Base-by-base conservation (phyloP, 64 coral and sea anemone genomes). In the Pocillopora verrucosa region DNA sequence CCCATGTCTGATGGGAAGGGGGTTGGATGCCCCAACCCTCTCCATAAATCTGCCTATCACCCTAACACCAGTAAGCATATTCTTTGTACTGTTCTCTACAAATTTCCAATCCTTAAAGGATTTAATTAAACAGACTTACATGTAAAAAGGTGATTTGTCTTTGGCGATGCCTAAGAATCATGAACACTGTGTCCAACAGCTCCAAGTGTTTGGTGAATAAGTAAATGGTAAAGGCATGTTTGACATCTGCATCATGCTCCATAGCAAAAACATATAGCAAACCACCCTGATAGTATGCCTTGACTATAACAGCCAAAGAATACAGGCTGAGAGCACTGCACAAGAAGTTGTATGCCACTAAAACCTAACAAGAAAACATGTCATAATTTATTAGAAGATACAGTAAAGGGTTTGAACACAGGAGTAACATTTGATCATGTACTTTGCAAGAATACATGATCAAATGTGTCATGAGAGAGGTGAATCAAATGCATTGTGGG, bases 131-230 rank as follows among this genome's bases (percentile, higher is more conserved):
- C 20, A 70, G 65, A 80, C 97, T 93, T 89, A 99, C 97, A 87
- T 99, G 97, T 24, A 99, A 86, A 56, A 99, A 95, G 19, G 97
- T 93, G 58, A 99, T 91, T 74, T 99, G 97, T 37, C 97, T 84
- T 38, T 94, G 89, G 24, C 80, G 87, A 83, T 98, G 96, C 51
- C 96, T 88, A 26, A 98, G 61, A 64, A 98, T 98, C 96, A 98
- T 98, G 56, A 98, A 92, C 9, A 99, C 89, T 26, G 97, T 99
- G 59, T 99, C 97, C 22, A 99, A 34, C 34, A 99, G 73, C 35
- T 99, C 97, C 5, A 99, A 25, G 58, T 88, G 86, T 79, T 99
- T 99, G 17, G 97, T 99, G 77, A 93, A 60, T 65, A 84, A 90
- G 78, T 99, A 99, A 6, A 99, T 76, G 58, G 60, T 75, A 37